phyloP scores from a whole-genome alignment of 2,888 invertebrate genomes.

The Sycophila texana region DNA sequence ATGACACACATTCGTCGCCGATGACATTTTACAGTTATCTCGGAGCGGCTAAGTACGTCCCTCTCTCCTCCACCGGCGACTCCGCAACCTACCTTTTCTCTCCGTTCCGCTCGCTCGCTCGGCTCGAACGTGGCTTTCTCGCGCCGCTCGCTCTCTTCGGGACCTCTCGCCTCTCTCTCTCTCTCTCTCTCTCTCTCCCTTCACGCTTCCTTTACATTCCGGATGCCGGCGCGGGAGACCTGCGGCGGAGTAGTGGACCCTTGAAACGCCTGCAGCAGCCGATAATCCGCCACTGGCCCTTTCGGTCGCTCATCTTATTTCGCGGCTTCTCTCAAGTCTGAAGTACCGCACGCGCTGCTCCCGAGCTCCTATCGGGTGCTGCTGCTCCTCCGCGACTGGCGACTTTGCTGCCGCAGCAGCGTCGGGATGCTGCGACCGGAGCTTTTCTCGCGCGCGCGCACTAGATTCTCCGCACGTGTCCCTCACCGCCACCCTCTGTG shows the following conservation, averaged over 20 bases:
- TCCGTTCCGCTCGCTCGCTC: conserved; percentile 4
- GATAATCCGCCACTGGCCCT: conserved; percentile 24
- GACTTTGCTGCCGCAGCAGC: too few species aligned
- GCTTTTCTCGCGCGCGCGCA: too few species aligned
- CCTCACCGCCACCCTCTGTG: too few species aligned
- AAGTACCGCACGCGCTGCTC: too few species aligned
- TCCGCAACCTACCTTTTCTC: conserved; percentile 7
- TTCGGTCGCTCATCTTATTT: conserved; percentile 23
- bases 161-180: background rate
- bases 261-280: background rate
- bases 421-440: too few species aligned
- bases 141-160: background rate
- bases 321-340: background rate
- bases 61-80: conserved; percentile 8
- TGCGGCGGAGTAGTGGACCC: background rate
- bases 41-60: conserved; percentile 59
- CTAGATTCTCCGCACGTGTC: too few species aligned
- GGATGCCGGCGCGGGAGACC: background rate
- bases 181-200: conserved; percentile 1
- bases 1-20: conserved; percentile 72
- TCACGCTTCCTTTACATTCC: conserved; percentile 26
- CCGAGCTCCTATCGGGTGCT: too few species aligned
- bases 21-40: conserved; percentile 75
- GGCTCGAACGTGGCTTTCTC: conserved; percentile 6
- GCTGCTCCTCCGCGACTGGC: too few species aligned